These are phyloP conservation scores for Myanophis thanlyinensis DNA, from an alignment of 2,113 vertebrate genomes.

Conservation along the genomic window DNA sequence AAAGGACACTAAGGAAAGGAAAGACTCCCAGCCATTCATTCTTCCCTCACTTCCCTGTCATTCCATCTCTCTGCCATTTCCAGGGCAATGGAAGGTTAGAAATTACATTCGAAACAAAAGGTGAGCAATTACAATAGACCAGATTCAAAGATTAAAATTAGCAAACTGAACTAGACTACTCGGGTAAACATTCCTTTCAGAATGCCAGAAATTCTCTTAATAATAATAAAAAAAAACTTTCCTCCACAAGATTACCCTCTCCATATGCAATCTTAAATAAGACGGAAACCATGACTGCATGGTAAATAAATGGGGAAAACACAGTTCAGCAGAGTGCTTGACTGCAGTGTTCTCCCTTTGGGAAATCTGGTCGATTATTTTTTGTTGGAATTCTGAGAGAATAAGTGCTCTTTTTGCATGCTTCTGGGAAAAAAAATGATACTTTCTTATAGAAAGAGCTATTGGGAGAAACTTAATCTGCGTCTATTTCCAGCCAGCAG, in stretches of 20 bases:
- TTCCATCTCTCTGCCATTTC: neutral
- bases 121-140: neutral
- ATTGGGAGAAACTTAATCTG: neutral
- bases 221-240: neutral
- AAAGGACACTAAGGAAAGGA: neutral
- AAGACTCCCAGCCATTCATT: neutral
- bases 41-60: neutral
- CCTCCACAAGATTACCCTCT: neutral
- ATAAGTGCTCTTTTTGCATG: too few relatives aligned
- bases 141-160: neutral
- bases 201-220: neutral
- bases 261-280: neutral
- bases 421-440: too few relatives aligned
- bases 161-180: neutral
- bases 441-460: neutral
- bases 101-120: neutral
- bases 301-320: neutral
- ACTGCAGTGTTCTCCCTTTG: too few relatives aligned
- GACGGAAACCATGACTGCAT: neutral
- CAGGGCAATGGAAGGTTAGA: neutral
- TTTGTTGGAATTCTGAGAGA: too few relatives aligned
- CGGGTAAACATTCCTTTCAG: neutral
- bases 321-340: neutral
- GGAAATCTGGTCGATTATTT: too few relatives aligned
- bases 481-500: neutral